phyloP scores from a whole-genome alignment of 2,113 vertebrate species.

The Sitta europaea region DNA sequence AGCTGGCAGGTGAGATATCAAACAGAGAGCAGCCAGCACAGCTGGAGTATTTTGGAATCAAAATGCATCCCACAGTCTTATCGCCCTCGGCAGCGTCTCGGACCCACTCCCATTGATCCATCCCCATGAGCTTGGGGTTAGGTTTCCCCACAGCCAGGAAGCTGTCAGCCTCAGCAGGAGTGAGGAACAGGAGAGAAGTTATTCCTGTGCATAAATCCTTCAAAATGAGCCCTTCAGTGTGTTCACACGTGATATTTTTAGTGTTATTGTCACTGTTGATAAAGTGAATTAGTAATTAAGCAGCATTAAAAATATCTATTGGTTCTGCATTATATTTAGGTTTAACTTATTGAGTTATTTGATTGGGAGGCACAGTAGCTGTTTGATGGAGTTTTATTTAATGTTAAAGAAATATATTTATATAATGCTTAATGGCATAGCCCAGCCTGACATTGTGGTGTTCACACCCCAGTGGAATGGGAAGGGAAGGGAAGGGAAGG shows the following conservation, averaged over 20 bases:
- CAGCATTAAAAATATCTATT: background rate
- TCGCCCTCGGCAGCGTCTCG: background rate
- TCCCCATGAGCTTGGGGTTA: background rate
- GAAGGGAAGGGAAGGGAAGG: too few relatives aligned
- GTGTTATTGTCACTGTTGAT: background rate
- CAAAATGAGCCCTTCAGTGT: background rate
- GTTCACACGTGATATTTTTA: background rate
- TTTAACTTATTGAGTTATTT: background rate
- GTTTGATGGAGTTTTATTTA: background rate
- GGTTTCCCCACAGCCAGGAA: background rate
- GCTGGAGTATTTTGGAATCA: background rate
- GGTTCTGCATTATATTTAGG: background rate
- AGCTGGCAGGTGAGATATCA: background rate
- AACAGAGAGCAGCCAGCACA: background rate
- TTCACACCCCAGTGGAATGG: too few relatives aligned
- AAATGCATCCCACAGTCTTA: background rate
- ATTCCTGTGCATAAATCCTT: background rate
- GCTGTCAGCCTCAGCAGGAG: background rate
- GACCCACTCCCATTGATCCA: rapidly evolving
- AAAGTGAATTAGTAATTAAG: background rate
- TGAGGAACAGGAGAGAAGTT: background rate
- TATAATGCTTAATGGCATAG: background rate
- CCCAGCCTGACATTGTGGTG: background rate
- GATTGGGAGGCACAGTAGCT: too few relatives aligned
- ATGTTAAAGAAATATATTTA: background rate